Evolutionary conservation across 2,888 invertebrate species (phyloP).

Genomic region (Eugnorisma glareosa): DNA sequence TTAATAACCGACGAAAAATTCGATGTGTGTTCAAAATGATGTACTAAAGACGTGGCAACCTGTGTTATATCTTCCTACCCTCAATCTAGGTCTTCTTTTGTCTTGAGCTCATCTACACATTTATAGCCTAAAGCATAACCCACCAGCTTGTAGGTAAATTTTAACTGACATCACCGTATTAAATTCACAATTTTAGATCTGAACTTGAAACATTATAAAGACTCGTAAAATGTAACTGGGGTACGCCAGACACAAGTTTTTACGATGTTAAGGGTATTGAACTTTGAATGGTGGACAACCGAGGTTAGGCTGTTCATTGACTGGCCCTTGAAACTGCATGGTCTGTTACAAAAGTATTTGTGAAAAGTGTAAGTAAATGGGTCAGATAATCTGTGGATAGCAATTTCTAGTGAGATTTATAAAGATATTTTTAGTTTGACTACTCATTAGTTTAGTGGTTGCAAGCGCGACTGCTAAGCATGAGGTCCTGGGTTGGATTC

Average conservation of each 20-base stretch:
- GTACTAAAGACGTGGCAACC: no score
- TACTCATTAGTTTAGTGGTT: no score
- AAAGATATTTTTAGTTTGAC: no score
- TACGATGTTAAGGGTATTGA: slow-evolving; percentile 36
- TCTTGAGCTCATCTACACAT: not conserved
- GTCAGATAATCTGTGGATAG: not conserved
- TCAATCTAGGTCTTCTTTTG: not conserved
- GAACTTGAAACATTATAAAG: slow-evolving; percentile 55
- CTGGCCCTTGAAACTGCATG: not conserved
- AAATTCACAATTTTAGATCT: slow-evolving; percentile 36
- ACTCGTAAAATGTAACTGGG: slow-evolving; percentile 45
- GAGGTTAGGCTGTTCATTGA: slow-evolving; percentile 38
- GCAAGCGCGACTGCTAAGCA: no score
- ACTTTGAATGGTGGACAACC: slow-evolving; percentile 12
- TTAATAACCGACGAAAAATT: no score
- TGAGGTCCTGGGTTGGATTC: no score
- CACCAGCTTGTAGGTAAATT: slow-evolving; percentile 8
- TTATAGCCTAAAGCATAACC: not conserved
- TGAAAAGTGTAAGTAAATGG: not conserved
- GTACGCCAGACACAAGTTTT: slow-evolving; percentile 46
- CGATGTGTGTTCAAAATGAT: no score
- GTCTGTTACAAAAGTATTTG: not conserved
- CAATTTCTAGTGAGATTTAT: not conserved
- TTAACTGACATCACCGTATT: slow-evolving; percentile 20
- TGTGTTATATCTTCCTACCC: not conserved